Conservation (phyloP, 2,888 invertebrate species). For the Dicycla oo region DNA sequence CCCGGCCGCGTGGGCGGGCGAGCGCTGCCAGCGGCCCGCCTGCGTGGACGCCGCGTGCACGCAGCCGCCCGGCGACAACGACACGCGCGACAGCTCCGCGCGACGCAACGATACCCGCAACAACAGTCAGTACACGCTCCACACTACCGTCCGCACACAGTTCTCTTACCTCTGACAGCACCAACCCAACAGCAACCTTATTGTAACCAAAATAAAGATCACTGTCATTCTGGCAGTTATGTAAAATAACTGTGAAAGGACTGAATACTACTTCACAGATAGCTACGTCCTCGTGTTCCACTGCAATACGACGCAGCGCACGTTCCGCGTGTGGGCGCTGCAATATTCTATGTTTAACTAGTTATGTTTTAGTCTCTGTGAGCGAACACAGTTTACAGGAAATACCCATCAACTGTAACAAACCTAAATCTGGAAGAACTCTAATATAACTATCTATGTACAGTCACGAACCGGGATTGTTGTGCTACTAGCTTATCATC, state of each 20-base stretch:
- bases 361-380: no score
- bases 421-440: no score
- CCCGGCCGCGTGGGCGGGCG: conserved; percentile 91
- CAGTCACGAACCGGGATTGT: no score
- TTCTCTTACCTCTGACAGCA: neutral
- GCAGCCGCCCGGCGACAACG: conserved; percentile 41
- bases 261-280: neutral
- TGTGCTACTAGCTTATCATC: no score
- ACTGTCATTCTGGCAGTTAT: neutral
- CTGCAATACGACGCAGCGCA: no score
- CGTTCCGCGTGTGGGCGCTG: no score
- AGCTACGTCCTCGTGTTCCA: neutral
- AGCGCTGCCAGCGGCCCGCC: conserved; percentile 92
- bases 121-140: conserved; percentile 28
- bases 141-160: neutral
- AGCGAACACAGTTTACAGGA: no score
- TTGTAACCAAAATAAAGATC: neutral
- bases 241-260: neutral
- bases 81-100: conserved; percentile 23
- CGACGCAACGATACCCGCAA: conserved; percentile 25
- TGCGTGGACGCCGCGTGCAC: conserved; percentile 90
- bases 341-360: no score
- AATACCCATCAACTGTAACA: no score
- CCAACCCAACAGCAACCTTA: neutral
- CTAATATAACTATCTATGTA: no score